Conservation (phyloP, 2,113 vertebrate species). For the Salvelinus sp. region DNA sequence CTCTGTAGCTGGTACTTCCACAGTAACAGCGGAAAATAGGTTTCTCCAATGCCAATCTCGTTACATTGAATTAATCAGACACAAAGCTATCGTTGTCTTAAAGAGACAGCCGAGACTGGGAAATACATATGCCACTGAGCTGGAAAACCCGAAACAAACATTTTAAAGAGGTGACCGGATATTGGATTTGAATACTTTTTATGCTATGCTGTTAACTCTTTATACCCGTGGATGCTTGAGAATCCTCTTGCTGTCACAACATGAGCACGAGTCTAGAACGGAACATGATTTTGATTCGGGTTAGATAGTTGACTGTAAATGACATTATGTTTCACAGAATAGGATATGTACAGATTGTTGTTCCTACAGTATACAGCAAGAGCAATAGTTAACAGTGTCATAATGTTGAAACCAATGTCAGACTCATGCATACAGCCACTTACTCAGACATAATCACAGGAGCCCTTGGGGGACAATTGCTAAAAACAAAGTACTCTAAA, state of each 20-base stretch:
- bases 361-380: background rate
- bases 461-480: background rate
- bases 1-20: conserved; percentile 28
- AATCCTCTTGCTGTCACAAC: background rate
- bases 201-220: background rate
- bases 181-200: background rate
- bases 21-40: conserved; percentile 48
- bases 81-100: conserved; percentile 66
- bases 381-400: background rate
- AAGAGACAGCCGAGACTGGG: conserved; percentile 65
- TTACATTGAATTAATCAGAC: conserved; percentile 73
- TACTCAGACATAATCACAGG: background rate
- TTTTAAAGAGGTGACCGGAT: background rate
- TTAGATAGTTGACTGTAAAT: too few species aligned
- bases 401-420: too few species aligned
- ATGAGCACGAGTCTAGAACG: background rate
- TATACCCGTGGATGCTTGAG: background rate
- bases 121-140: conserved; percentile 3
- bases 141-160: conserved; percentile 28
- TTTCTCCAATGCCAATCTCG: conserved; percentile 62
- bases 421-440: too few species aligned
- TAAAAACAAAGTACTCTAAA: too few species aligned
- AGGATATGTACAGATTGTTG: too few species aligned
- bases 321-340: too few species aligned
- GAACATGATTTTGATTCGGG: background rate